phyloP scores from a whole-genome alignment of 2,888 invertebrate species.

The Phymatocera aterrima region DNA sequence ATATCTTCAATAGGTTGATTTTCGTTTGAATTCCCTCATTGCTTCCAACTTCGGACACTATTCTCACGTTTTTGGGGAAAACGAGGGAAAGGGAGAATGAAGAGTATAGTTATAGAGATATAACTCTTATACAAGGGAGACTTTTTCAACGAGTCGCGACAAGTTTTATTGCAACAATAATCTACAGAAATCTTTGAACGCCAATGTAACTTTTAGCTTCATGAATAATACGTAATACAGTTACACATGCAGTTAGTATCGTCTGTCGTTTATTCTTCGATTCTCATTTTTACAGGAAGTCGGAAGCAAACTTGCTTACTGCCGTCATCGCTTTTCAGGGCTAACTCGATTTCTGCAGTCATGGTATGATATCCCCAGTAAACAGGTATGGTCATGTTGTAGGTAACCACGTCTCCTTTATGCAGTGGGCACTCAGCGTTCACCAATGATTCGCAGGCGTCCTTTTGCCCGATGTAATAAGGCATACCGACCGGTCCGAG shows the following conservation, averaged over 20 bases:
- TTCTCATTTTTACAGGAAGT: slow-evolving; percentile 57
- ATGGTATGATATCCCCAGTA: slow-evolving; percentile 59
- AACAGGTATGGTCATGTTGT: slow-evolving; percentile 64
- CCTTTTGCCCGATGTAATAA: slow-evolving; percentile 62
- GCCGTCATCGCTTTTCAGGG: slow-evolving; percentile 57
- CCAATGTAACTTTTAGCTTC: background rate
- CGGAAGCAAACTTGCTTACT: slow-evolving; percentile 60
- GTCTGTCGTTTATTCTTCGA: background rate
- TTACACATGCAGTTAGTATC: background rate
- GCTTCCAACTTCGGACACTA: too few species aligned
- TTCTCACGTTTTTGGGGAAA: too few species aligned
- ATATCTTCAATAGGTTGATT: too few species aligned
- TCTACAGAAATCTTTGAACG: too few species aligned
- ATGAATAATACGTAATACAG: background rate
- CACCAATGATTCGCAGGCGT: slow-evolving; percentile 64
- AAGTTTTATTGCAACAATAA: too few species aligned
- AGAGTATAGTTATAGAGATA: too few species aligned
- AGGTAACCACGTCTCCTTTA: slow-evolving; percentile 63
- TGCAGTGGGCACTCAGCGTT: slow-evolving; percentile 66
- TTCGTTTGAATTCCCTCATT: too few species aligned
- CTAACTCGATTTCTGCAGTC: slow-evolving; percentile 57
- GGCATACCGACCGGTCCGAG: slow-evolving; percentile 51
- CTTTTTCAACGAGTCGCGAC: slow-evolving; percentile 20
- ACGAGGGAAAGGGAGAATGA: too few species aligned
- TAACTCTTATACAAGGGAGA: background rate